Conservation (phyloP, 23 tunicate genomes). For the Ascidia mentula region DNA sequence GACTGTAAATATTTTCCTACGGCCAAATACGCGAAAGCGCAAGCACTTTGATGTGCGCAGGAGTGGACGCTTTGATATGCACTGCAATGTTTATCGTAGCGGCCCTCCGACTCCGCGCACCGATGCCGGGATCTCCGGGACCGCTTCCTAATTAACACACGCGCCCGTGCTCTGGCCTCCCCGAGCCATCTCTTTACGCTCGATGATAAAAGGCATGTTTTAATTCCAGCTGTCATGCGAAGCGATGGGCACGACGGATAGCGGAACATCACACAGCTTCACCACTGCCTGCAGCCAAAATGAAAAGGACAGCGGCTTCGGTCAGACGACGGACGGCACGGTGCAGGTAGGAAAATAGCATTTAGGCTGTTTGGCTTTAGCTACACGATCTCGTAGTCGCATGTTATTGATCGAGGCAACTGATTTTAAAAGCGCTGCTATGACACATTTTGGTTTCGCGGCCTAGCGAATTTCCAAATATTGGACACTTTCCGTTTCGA, state of each 20-base stretch:
- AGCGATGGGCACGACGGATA: slow-evolving; percentile 19
- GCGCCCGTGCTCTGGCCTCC: not conserved
- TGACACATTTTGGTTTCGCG: not conserved
- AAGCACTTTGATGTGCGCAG: not conserved
- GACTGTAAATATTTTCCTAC: not conserved
- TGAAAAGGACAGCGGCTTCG: slow-evolving; percentile 26
- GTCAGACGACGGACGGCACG: slow-evolving; percentile 25
- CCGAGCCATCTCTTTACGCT: not conserved
- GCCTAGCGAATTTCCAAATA: not conserved
- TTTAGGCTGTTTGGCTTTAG: not conserved
- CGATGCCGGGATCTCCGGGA: slow-evolving; percentile 7
- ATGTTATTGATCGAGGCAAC: not conserved
- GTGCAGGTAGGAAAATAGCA: not conserved
- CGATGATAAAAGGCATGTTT: slow-evolving; percentile 6
- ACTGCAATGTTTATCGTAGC: slow-evolving; percentile 8
- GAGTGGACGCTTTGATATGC: not conserved
- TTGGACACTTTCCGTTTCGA: slow-evolving; percentile 7
- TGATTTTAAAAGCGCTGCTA: not conserved
- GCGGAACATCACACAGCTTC: slow-evolving; percentile 29
- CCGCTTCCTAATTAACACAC: not conserved
- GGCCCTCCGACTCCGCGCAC: not conserved
- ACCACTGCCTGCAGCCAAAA: slow-evolving; percentile 17
- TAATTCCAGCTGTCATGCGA: slow-evolving; percentile 21
- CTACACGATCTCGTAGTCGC: not conserved
- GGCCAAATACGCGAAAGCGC: not conserved